A percentile compares a stretch with the other conserved stretches of the same genome.
Conservation (phyloP, 2,797 vertebrate genomes). For the Ceryle rudis region DNA sequence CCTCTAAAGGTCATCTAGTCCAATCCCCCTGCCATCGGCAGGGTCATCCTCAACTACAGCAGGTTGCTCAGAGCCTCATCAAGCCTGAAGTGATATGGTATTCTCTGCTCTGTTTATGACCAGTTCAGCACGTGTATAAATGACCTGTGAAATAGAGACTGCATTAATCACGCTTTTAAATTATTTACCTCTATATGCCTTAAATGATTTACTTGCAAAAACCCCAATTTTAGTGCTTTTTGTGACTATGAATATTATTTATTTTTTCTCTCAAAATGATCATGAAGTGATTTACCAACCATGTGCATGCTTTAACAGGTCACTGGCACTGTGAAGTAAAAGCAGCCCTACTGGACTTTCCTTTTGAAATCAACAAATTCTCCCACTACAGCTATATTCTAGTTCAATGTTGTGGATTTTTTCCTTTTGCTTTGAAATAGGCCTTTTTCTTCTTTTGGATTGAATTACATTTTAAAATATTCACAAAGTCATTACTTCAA, state of each 20-base stretch:
- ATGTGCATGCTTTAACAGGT: rapidly evolving
- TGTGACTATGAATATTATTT: not conserved
- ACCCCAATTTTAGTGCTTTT: not conserved
- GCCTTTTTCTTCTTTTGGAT: not conserved
- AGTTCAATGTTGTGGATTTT: not conserved
- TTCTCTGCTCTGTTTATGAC: not conserved
- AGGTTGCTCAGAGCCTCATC: too few relatives aligned
- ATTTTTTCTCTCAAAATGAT: not conserved
- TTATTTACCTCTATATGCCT: not conserved
- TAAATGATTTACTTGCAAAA: not conserved
- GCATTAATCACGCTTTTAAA: not conserved
- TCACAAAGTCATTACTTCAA: not conserved
- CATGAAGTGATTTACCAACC: not conserved
- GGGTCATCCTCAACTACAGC: too few relatives aligned
- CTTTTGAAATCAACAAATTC: not conserved
- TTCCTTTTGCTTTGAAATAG: not conserved
- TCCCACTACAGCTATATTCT: not conserved
- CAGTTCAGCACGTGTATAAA: not conserved
- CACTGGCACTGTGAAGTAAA: not conserved
- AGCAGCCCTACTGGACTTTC: not conserved
- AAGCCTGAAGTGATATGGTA: not conserved
- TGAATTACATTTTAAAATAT: not conserved
- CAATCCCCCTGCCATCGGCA: too few relatives aligned
- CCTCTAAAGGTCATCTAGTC: too few relatives aligned
- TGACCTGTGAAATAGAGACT: not conserved